These are phyloP conservation scores for Euglossa dilemma DNA, from an alignment of 1,140 invertebrate genomes.

Conservation along the genomic window DNA sequence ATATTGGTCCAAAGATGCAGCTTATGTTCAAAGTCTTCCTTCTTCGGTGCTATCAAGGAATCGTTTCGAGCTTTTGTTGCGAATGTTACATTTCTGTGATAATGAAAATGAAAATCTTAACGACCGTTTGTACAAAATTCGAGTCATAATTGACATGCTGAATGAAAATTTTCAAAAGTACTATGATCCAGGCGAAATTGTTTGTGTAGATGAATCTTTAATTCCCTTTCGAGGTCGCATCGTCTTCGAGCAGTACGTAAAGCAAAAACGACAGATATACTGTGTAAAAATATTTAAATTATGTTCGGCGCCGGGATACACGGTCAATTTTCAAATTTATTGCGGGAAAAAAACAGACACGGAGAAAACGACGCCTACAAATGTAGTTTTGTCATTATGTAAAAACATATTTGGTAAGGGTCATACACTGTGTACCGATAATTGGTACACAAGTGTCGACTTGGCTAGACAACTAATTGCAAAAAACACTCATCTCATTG, in stretches of 20 bases:
- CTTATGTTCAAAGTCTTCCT: too few species aligned
- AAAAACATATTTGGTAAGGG: conserved; percentile 65
- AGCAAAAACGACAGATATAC: too few species aligned
- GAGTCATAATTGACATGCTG: not conserved
- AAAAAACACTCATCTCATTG: conserved; percentile 26
- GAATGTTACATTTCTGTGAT: not conserved
- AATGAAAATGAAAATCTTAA: not conserved
- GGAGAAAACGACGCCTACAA: conserved; percentile 45
- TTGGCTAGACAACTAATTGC: conserved; percentile 25
- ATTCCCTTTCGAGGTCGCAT: too few species aligned
- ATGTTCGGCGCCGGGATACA: not conserved
- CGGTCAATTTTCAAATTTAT: not conserved
- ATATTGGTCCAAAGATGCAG: too few species aligned
- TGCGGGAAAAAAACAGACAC: conserved; percentile 57
- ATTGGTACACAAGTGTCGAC: conserved; percentile 37
- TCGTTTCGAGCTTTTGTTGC: not conserved
- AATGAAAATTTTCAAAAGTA: too few species aligned
- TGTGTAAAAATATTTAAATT: not conserved
- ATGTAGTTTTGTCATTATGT: conserved; percentile 59
- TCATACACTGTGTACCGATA: too few species aligned
- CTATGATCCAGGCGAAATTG: too few species aligned
- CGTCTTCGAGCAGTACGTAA: too few species aligned
- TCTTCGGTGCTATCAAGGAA: too few species aligned
- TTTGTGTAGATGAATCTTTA: too few species aligned
- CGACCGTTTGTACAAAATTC: not conserved